Base-by-base conservation (phyloP, 2,113 vertebrate genomes). In the Gobius niger region DNA sequence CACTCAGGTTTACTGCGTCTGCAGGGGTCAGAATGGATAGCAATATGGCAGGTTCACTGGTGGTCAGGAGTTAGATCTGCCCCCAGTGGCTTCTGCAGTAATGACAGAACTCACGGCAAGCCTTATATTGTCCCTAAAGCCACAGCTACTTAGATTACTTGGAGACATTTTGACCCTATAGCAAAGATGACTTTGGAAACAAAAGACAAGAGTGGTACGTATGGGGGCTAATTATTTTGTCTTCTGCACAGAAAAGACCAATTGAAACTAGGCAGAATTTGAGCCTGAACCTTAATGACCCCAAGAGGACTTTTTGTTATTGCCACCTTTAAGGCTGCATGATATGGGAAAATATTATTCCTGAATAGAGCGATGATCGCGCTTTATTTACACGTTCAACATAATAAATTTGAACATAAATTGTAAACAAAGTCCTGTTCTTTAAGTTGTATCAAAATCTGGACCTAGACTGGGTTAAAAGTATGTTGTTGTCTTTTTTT, bases 91-190 rank as follows among this genome's bases (percentile, higher is more conserved):
- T 84, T 54, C 74, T 77, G 71, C 68, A 78, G 85, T 87, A 85
- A 91, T 85, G 85, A 84, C 88, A 87, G 84, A 78, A 83, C 74
- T 83, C 81, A 73, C 63, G 59, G 80, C 82, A 76, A 82, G 85
- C 73, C 85, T 80, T 71, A 78, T 80, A 88, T 81, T 76, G 83
- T 88, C 86, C 76, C 86, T 72, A 18, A 82, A 85, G 85, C 75
- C 80, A n/a, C 69, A 78, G 83, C 85, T 84, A 84, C 76, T 89
- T 89, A 88, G 85, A 91, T 88, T 89, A 91, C 85, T 88, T 79
- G 12, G 83, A 90, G 80, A 85, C 88, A 85, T 79, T 80, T 81
- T 87, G 88, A 90, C 84, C 84, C 77, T 54, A 47, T 41, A 79
- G 82, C 82, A 83, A 79, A 86, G 82, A 82, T 80, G 75, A 84